phyloP scores from a whole-genome alignment of 2,888 invertebrate genomes.

The Bombyx huttoni region DNA sequence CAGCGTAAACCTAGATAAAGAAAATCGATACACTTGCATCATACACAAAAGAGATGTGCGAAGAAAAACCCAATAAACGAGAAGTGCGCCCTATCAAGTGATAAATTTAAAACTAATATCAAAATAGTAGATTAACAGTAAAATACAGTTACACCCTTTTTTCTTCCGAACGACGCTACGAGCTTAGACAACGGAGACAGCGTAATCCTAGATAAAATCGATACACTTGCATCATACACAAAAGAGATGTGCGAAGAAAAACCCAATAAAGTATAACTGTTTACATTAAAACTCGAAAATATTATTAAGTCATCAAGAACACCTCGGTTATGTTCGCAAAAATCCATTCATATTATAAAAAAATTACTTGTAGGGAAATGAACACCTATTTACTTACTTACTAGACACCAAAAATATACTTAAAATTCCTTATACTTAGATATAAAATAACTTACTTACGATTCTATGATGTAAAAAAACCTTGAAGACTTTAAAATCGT shows the following conservation, averaged over 20 bases:
- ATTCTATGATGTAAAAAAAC: background rate
- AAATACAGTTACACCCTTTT: background rate
- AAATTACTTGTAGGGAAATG: too few species aligned
- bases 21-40: background rate
- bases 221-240: background rate
- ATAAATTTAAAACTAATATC: background rate
- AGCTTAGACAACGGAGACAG: background rate
- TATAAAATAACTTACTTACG: too few species aligned
- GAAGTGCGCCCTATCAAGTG: background rate
- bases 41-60: background rate
- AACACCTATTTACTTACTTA: too few species aligned
- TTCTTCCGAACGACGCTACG: background rate
- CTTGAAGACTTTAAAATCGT: background rate
- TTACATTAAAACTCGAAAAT: too few species aligned
- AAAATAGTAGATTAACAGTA: background rate
- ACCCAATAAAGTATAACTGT: background rate
- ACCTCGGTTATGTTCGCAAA: too few species aligned
- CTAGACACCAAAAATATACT: too few species aligned
- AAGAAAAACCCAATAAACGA: background rate
- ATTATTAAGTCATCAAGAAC: too few species aligned
- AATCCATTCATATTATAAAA: too few species aligned
- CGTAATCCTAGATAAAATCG: background rate
- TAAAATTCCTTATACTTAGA: too few species aligned
- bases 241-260: background rate
- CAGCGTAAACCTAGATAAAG: background rate